Conservation (phyloP, 2,888 invertebrate genomes). For the Himalopsyche anomala region DNA sequence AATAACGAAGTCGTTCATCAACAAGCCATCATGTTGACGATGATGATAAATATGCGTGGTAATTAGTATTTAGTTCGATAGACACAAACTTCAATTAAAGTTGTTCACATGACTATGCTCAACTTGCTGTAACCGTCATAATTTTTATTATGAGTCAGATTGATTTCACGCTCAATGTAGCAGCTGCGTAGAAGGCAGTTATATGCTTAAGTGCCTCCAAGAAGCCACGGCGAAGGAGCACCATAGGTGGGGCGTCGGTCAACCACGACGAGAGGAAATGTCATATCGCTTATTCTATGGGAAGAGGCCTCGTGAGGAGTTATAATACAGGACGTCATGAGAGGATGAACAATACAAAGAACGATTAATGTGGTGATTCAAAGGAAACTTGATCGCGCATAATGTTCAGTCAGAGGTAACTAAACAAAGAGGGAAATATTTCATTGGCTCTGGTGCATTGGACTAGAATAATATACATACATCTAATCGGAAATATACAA, state of each 20-base stretch:
- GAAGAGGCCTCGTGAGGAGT: constrained; percentile 46
- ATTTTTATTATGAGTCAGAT: constrained; percentile 22
- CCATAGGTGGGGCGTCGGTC: constrained; percentile 60
- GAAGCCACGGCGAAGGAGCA: constrained; percentile 46
- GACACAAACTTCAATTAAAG: not conserved
- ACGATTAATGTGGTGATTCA: constrained; percentile 38
- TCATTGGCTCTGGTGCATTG: no score
- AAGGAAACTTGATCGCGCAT: constrained; percentile 42
- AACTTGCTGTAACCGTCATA: constrained; percentile 25
- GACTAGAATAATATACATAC: no score
- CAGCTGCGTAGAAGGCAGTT: constrained; percentile 53
- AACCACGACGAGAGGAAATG: constrained; percentile 63
- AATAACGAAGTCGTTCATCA: no score
- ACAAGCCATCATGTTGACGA: no score
- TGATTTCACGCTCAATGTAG: constrained; percentile 59
- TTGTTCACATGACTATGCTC: constrained; percentile 21
- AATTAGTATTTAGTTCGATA: no score
- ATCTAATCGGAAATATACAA: no score
- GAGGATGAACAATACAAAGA: not conserved
- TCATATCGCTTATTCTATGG: constrained; percentile 55
- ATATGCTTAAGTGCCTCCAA: constrained; percentile 61
- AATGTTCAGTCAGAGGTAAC: constrained; percentile 6
- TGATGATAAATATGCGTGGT: no score
- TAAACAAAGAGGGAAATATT: not conserved
- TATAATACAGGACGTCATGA: constrained; percentile 45